These are phyloP conservation scores for Caenorhabditis becei DNA, from an alignment of 2,888 invertebrate genomes.

Conservation along the genomic window DNA sequence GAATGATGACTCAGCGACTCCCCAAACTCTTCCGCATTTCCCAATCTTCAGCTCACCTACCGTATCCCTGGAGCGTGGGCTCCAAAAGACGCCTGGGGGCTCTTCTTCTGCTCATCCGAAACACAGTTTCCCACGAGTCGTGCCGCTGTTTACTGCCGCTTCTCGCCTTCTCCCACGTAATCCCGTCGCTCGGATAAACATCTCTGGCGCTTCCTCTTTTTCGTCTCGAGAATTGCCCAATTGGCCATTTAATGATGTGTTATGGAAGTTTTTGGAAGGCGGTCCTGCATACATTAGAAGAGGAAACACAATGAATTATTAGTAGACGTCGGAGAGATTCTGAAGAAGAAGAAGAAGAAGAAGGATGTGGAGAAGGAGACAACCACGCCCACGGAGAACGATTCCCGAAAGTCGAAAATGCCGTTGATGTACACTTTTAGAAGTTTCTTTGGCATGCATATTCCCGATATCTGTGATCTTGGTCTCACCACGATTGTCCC, in stretches of 20 bases:
- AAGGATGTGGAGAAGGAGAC: no score
- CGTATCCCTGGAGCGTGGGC: no score
- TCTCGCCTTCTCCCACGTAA: conserved; percentile 31
- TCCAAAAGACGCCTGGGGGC: no score
- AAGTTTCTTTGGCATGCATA: background rate
- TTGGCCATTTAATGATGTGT: conserved; percentile 22
- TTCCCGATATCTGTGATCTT: no score
- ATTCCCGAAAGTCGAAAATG: background rate
- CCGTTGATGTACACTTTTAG: background rate
- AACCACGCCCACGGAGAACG: conserved; percentile 21
- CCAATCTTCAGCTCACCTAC: no score
- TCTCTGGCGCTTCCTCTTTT: conserved; percentile 23
- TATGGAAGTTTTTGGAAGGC: conserved; percentile 28
- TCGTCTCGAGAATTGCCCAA: conserved; percentile 41
- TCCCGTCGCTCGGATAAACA: conserved; percentile 32
- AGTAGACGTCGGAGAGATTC: conserved; percentile 27
- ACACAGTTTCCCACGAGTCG: background rate
- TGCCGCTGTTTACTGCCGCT: background rate
- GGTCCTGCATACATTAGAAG: conserved; percentile 7
- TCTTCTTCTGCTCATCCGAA: no score
- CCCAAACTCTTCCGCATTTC: no score
- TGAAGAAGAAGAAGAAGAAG: background rate
- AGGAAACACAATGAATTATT: conserved; percentile 24
- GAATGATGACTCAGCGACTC: no score
- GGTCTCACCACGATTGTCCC: no score